Percentiles rank a stretch among this genome's conserved stretches.
phyloP scores from a whole-genome alignment of 2,113 vertebrate species.

The Ptyas mucosa region DNA sequence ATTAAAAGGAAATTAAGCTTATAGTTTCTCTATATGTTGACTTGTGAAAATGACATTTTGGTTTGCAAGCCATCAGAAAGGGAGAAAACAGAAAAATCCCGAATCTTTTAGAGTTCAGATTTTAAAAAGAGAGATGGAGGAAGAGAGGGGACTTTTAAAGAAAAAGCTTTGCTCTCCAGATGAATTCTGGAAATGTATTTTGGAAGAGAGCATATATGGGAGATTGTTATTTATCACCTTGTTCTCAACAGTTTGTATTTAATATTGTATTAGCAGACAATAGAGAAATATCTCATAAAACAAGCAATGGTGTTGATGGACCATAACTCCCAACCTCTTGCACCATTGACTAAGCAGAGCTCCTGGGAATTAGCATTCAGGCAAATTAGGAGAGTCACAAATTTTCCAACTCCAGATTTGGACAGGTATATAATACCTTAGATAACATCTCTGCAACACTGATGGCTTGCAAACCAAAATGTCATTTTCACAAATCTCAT shows the following conservation, averaged over 20 bases:
- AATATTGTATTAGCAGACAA: neutral
- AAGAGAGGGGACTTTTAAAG: neutral
- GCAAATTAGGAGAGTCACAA: neutral
- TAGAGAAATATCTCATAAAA: neutral
- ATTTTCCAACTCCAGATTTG: neutral
- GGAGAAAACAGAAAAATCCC: slow-evolving; percentile 4
- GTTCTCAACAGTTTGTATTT: neutral
- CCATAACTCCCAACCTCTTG: neutral
- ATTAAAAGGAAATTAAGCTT: slow-evolving; percentile 11
- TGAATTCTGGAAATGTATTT: neutral
- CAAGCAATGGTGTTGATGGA: neutral
- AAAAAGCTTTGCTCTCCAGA: neutral
- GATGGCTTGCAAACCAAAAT: no score
- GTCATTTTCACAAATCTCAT: no score
- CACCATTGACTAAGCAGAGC: neutral
- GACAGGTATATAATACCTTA: neutral
- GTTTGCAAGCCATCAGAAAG: neutral
- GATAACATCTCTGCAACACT: neutral
- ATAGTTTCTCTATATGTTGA: neutral
- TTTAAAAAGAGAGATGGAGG: neutral
- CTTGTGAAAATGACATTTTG: slow-evolving; percentile 9
- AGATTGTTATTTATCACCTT: neutral
- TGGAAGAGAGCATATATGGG: neutral
- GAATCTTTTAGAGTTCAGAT: slow-evolving; percentile 2
- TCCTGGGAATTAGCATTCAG: neutral